Conservation (phyloP, 1,140 invertebrate species). For the Neoseiulus cucumeris region DNA sequence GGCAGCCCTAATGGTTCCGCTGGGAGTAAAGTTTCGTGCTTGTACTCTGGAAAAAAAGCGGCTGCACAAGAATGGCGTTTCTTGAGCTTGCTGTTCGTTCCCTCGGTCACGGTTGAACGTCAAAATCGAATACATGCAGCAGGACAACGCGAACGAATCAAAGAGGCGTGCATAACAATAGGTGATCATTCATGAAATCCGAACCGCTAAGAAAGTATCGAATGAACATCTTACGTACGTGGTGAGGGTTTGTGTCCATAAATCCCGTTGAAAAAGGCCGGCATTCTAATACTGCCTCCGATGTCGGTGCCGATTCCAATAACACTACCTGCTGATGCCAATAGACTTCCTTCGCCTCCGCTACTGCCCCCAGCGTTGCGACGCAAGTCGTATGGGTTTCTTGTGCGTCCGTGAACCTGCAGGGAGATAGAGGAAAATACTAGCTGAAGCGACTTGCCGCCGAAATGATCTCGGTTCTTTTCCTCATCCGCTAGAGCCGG, state of each 20-base stretch:
- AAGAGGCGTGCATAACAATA: too few relatives aligned
- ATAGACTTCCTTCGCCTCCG: constrained; percentile 31
- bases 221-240: constrained; percentile 26
- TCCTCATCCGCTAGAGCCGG: constrained; percentile 31
- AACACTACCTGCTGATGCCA: constrained; percentile 52
- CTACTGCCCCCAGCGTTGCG: background rate
- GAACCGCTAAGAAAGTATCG: background rate
- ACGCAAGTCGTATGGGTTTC: constrained; percentile 11
- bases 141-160: too few relatives aligned
- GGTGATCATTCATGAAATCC: too few relatives aligned
- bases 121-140: too few relatives aligned
- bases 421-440: background rate
- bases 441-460: too few relatives aligned
- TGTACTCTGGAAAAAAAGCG: too few relatives aligned
- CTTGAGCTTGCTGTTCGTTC: too few relatives aligned
- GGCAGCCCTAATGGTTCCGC: too few relatives aligned
- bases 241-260: constrained; percentile 84
- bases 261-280: constrained; percentile 78
- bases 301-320: constrained; percentile 86
- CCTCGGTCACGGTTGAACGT: too few relatives aligned
- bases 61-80: too few relatives aligned
- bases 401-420: constrained; percentile 3
- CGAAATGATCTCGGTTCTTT: too few relatives aligned
- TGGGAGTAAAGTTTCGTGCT: too few relatives aligned
- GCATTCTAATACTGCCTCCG: constrained; percentile 87